Conservation (phyloP, 2,888 invertebrate species). For the Archips xylosteana region DNA sequence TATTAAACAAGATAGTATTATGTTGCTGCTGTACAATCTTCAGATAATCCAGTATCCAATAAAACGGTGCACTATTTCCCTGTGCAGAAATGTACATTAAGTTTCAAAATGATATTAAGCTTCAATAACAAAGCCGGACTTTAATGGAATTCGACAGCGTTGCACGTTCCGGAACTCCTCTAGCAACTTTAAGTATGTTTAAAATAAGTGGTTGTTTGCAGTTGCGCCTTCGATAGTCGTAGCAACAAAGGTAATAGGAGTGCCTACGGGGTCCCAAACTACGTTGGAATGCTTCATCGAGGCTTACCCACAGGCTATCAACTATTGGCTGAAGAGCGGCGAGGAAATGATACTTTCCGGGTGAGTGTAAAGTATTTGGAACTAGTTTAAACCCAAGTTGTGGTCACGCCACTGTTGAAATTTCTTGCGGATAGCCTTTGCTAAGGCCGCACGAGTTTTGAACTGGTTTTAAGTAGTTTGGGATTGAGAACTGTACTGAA, state of each 20-base stretch:
- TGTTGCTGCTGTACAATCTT: neutral
- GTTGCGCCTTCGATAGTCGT: conserved; percentile 89
- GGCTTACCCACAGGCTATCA: conserved; percentile 88
- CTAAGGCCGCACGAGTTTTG: neutral
- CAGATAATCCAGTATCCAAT: neutral
- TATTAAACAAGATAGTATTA: neutral
- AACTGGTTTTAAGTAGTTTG: conserved; percentile 4
- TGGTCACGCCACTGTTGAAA: conserved; percentile 7
- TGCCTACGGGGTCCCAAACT: conserved; percentile 87
- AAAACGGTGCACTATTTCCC: conserved; percentile 17
- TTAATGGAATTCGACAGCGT: conserved; percentile 26
- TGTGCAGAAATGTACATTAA: conserved; percentile 19
- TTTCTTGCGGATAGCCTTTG: conserved; percentile 10
- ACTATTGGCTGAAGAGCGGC: conserved; percentile 88
- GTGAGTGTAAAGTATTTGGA: conserved; percentile 64
- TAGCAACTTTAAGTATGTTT: conserved; percentile 29
- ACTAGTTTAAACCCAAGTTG: conserved; percentile 6
- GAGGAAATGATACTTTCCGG: conserved; percentile 87
- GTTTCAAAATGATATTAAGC: conserved; percentile 28
- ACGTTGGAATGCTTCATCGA: conserved; percentile 88
- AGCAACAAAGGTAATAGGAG: conserved; percentile 87
- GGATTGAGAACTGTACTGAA: neutral
- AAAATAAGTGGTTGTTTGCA: conserved; percentile 59
- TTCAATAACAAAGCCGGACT: conserved; percentile 28
- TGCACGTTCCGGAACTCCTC: conserved; percentile 14